Conservation (phyloP, 2,113 vertebrate species). For the Sinosuthora webbiana region DNA sequence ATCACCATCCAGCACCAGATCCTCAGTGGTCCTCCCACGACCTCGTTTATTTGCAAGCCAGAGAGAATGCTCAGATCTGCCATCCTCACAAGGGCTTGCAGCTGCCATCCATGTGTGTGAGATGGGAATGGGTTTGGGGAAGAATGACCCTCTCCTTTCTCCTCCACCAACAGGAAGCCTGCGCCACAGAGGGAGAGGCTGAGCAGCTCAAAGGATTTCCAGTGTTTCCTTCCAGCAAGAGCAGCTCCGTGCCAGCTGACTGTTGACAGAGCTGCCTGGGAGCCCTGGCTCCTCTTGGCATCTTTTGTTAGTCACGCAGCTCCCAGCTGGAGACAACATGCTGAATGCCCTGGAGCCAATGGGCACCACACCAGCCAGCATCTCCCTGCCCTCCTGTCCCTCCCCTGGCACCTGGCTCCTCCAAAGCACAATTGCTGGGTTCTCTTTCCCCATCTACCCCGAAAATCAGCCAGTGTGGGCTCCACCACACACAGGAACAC, state of each 20-base stretch:
- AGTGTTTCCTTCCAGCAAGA: not conserved
- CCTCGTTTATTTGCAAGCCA: fast-evolving
- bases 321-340: not conserved
- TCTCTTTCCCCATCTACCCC: too few species aligned
- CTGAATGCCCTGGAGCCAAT: not conserved
- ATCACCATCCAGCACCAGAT: not conserved
- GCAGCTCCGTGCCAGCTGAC: not conserved
- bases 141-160: not conserved
- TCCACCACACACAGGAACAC: fast-evolving
- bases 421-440: fast-evolving
- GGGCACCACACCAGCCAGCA: not conserved
- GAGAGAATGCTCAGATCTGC: not conserved
- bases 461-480: not conserved
- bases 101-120: fast-evolving
- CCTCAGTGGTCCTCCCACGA: not conserved
- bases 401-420: not conserved
- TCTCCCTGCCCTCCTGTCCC: not conserved
- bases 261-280: not conserved
- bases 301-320: not conserved
- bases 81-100: not conserved
- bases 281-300: not conserved
- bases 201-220: not conserved
- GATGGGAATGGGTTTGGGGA: not conserved
- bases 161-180: not conserved
- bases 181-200: not conserved